phyloP scores from a whole-genome alignment of 2,113 vertebrate species.

The Anseranas semipalmata region DNA sequence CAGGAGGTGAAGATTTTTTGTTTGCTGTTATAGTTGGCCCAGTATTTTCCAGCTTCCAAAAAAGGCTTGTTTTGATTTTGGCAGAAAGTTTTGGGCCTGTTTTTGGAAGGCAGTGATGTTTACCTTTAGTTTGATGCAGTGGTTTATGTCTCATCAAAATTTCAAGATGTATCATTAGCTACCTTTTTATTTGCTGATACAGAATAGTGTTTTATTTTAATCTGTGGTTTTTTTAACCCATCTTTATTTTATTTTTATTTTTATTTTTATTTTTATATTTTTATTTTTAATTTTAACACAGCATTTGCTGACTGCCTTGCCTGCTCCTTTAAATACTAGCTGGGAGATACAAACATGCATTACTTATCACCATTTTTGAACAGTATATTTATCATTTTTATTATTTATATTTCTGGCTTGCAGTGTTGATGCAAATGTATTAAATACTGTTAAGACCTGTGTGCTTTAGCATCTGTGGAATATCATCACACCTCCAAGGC shows the following conservation, averaged over 20 bases:
- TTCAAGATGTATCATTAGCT: neutral
- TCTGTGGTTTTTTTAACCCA: neutral
- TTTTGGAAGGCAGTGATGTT: neutral
- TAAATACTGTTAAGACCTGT: constrained; percentile 67
- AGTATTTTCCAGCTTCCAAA: neutral
- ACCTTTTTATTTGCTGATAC: neutral
- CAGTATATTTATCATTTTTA: constrained; percentile 48
- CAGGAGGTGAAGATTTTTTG: neutral
- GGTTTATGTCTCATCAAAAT: neutral
- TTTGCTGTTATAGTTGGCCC: neutral
- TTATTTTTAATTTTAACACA: neutral
- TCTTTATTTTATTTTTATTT: neutral
- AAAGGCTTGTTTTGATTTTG: constrained; percentile 4
- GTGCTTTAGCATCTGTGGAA: constrained; percentile 61
- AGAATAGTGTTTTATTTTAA: neutral
- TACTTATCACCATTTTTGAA: neutral
- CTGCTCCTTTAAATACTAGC: neutral
- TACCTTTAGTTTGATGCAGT: neutral
- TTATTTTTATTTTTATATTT: neutral
- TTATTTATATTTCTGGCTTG: constrained; percentile 66
- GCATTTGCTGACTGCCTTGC: neutral
- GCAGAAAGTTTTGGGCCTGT: neutral
- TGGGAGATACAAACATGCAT: neutral
- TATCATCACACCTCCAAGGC: constrained; percentile 64
- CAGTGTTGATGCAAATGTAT: constrained; percentile 53